Percentiles rank a stretch among this genome's conserved stretches.
Evolutionary conservation across 2,113 vertebrate genomes (phyloP).

Genomic region (Nothocercus nigrocapillus): DNA sequence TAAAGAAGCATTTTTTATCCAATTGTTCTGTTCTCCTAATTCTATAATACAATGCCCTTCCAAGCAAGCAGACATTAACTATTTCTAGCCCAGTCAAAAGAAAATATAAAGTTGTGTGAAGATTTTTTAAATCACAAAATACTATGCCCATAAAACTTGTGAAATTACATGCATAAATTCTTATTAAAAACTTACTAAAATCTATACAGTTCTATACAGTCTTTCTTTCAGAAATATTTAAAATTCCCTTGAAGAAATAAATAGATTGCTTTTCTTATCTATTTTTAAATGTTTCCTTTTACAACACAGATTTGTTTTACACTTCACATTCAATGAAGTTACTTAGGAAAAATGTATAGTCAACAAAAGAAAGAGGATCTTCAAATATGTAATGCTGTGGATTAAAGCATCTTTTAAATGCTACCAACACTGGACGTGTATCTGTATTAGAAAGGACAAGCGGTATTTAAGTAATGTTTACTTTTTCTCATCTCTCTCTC

Average conservation of each 20-base stretch:
- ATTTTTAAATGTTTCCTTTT: neutral
- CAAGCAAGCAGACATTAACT: constrained; percentile 59
- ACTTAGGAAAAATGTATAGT: neutral
- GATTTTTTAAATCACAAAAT: neutral
- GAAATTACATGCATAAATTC: neutral
- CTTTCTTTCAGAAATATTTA: neutral
- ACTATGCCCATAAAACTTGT: neutral
- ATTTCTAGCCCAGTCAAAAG: constrained; percentile 29
- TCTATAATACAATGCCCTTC: neutral
- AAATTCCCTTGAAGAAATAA: no score
- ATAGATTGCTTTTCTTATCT: neutral
- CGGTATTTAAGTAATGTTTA: neutral
- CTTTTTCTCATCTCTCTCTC: neutral
- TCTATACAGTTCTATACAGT: neutral
- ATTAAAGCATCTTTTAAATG: neutral
- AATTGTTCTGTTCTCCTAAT: neutral
- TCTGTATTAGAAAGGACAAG: neutral
- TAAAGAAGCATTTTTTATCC: neutral
- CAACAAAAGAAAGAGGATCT: neutral
- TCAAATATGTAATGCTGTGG: neutral
- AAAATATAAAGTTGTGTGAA: rapidly evolving
- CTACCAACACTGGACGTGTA: neutral
- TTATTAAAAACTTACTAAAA: neutral
- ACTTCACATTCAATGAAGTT: neutral
- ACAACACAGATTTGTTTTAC: neutral